Base-by-base conservation (phyloP, 2,888 invertebrate genomes). In the Selenia dentaria region DNA sequence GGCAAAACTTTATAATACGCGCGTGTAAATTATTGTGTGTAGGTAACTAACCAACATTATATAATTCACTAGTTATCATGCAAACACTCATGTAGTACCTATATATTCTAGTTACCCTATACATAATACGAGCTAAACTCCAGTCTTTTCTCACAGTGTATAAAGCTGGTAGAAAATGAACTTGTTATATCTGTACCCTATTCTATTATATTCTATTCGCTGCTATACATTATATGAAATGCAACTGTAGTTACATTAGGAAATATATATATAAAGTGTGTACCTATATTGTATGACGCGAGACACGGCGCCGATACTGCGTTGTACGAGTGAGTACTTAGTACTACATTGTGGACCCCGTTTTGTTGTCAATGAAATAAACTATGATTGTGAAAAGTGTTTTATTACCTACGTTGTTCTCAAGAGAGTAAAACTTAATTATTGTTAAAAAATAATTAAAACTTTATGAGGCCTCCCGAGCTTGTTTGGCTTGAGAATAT, bases 311-410 rank as follows among this genome's bases (percentile, higher is more conserved):
- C 3, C 8, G 10, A 10, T 47, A 43, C 44, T 46, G 51, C 54
- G 55, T 53, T 53, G 51, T 44, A 46, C 34, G 46, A 24, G 63
- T 35, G 41, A 32, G 66, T 68, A 66, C 66, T 52, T 59, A 63
- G 67, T 67, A 65, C 62, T 50, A 52, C 60, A 57, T 64, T 59
- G 67, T 66, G 70, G 62, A 67, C 71, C 73, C 68, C 73, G 81
- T 84, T 83, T 67, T 83, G 84, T 85, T 86, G 77, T 79, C 67
- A 83, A 83, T 84, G 80, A 84, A 86, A 73, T 62, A 63, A 67
- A 75, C 62, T 69, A 74, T 78, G 63, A 79, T 61, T 68, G 67
- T 70, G 47, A 59, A 20, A 32, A 20, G 6, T 35, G 41, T 57
- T 53, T 52, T 54, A 37, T 49, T 62, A n/a, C n/a, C n/a, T n/a